Evolutionary conservation across 2,113 vertebrate genomes (phyloP).

Genomic region (Sturnira hondurensis): DNA sequence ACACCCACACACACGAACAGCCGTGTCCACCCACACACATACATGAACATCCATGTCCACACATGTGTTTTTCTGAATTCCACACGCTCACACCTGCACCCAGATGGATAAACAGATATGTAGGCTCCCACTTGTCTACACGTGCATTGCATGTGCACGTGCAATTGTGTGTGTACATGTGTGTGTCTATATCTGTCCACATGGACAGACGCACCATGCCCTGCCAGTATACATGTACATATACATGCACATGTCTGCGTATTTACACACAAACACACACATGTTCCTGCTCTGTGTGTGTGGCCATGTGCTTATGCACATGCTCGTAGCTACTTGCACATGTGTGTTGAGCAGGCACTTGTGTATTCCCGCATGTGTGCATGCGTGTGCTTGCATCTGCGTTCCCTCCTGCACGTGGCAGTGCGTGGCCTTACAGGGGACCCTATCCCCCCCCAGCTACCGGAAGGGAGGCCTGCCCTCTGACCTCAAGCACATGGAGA

Average conservation of each 20-base stretch:
- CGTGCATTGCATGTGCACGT: too few relatives aligned
- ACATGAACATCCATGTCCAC: neutral
- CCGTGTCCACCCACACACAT: too few relatives aligned
- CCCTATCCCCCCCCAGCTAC: constrained; percentile 77
- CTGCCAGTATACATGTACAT: too few relatives aligned
- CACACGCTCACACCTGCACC: neutral
- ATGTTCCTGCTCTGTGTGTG: neutral
- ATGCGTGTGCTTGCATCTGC: neutral
- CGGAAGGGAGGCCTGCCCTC: constrained; percentile 86
- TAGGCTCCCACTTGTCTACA: neutral
- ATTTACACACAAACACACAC: neutral
- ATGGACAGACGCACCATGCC: neutral
- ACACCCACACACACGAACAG: neutral
- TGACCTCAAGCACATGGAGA: constrained; percentile 84
- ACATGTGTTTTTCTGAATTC: neutral
- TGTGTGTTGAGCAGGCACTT: neutral
- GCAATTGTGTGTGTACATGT: too few relatives aligned
- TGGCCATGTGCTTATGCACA: neutral
- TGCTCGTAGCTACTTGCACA: neutral
- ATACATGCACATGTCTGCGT: neutral
- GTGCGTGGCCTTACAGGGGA: neutral
- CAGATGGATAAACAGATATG: neutral
- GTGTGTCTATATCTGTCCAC: neutral
- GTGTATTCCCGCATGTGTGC: neutral
- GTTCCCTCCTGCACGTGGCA: fast-evolving